A percentile compares a stretch with the other conserved stretches of the same genome.
Conservation (phyloP, 2,888 invertebrate species). For the Nymphalis urticae region DNA sequence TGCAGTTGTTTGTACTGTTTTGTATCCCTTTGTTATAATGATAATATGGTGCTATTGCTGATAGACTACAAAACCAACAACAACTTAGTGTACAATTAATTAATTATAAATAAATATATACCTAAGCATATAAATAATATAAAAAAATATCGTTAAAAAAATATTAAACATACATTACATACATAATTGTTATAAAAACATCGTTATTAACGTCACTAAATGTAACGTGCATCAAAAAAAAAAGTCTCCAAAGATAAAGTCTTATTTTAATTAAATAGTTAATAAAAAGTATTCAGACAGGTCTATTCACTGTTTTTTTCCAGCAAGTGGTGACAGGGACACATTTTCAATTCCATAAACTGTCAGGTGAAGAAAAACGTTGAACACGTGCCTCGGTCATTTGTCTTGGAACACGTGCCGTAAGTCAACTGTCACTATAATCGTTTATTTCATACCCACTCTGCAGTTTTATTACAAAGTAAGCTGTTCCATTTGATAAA, state of each 20-base stretch:
- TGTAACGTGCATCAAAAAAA: too few relatives aligned
- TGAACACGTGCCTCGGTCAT: constrained; percentile 39
- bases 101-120: too few relatives aligned
- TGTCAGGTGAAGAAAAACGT: constrained; percentile 35
- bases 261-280: background rate
- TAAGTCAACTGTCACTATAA: constrained; percentile 58
- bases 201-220: too few relatives aligned
- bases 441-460: constrained; percentile 27
- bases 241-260: background rate
- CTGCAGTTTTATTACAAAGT: constrained; percentile 19
- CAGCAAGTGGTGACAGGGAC: constrained; percentile 14
- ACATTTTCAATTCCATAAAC: constrained; percentile 38
- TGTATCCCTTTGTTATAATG: too few relatives aligned
- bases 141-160: too few relatives aligned
- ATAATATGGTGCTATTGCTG: too few relatives aligned
- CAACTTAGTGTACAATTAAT: too few relatives aligned
- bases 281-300: background rate
- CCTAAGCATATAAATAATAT: too few relatives aligned
- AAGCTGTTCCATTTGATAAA: constrained; percentile 9
- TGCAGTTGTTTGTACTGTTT: background rate
- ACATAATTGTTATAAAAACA: too few relatives aligned
- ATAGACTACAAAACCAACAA: too few relatives aligned
- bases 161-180: too few relatives aligned
- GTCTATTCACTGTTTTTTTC: background rate
- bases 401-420: constrained; percentile 45